phyloP scores from a whole-genome alignment of 2,888 invertebrate species.

The Lymantria dispar region DNA sequence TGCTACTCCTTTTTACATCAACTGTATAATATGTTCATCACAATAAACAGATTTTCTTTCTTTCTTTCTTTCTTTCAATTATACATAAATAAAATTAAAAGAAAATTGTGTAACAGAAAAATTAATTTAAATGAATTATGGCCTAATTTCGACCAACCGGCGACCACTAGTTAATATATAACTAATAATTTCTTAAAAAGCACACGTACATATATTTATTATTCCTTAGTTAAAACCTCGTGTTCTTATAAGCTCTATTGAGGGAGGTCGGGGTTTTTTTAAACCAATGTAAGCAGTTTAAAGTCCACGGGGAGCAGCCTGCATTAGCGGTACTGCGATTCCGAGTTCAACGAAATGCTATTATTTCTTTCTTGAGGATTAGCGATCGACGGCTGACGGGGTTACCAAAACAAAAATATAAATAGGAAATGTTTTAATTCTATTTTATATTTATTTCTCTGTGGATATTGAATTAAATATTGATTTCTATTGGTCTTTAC shows the following conservation, averaged over 20 bases:
- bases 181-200: too few species aligned
- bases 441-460: background rate
- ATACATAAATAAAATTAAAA: too few species aligned
- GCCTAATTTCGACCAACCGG: too few species aligned
- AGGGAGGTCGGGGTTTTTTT: constrained; percentile 53
- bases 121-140: too few species aligned
- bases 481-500: background rate
- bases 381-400: constrained; percentile 25
- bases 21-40: too few species aligned
- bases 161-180: too few species aligned
- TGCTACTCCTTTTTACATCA: too few species aligned
- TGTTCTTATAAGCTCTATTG: constrained; percentile 41
- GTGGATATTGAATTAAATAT: background rate
- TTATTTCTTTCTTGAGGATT: constrained; percentile 53
- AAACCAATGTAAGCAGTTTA: constrained; percentile 68
- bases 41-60: too few species aligned
- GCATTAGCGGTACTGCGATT: constrained; percentile 54
- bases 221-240: constrained; percentile 36
- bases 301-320: constrained; percentile 57
- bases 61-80: too few species aligned
- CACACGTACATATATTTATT: constrained; percentile 20
- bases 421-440: background rate
- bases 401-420: background rate
- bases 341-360: constrained; percentile 62
- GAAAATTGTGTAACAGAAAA: too few species aligned